Evolutionary conservation across 1,140 invertebrate genomes (phyloP), one percentile per base, ranked within the genome.

Genomic region (Oryzaephilus surinamensis): DNA sequence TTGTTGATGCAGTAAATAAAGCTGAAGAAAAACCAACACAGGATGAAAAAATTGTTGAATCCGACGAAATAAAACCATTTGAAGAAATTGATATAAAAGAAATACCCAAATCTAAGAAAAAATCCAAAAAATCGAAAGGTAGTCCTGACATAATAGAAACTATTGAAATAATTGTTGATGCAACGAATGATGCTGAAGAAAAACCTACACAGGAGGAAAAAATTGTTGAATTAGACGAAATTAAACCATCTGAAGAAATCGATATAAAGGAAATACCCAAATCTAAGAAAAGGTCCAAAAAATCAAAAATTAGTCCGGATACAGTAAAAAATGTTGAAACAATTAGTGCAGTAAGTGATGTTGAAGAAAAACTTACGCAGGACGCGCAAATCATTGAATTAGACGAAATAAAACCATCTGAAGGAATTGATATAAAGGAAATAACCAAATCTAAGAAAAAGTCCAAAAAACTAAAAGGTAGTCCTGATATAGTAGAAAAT

Each of bases 401-500:
- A 7, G 6, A 29, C 10, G 12, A 15, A 12, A 16, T 16, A 11
- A 29, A 29, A 12, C 28, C 28, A 2, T 29, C 28, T 2, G 2
- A 13, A 15, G 28, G 17, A 29, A 29, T 6, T 16, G 8, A 11
- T 16, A 16, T 29, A n/a, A n/a, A n/a, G n/a, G n/a, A n/a, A n/a
- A n/a, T 18, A 19, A 30, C n/a, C 11, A 33, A 41, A 33, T 17
- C 30, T 29, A 32, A 19, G 40, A 41, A 39, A 12, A 39, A 41
- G 23, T 24, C 31, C 3, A 41, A 19, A 8, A 41, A 13, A 34
- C 30, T 16, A 11, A 27, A 26, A 18, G 14, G 27, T 31, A 30
- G 13, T 26, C 33, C 18, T 15, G 33, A 36, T 26, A 8, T 14
- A 35, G 7, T 14, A 17, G 6, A 26, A 26, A 13, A 6, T 14